Evolutionary conservation across 2,797 vertebrate genomes (phyloP).

Genomic region (Pantherophis alleghaniensis): DNA sequence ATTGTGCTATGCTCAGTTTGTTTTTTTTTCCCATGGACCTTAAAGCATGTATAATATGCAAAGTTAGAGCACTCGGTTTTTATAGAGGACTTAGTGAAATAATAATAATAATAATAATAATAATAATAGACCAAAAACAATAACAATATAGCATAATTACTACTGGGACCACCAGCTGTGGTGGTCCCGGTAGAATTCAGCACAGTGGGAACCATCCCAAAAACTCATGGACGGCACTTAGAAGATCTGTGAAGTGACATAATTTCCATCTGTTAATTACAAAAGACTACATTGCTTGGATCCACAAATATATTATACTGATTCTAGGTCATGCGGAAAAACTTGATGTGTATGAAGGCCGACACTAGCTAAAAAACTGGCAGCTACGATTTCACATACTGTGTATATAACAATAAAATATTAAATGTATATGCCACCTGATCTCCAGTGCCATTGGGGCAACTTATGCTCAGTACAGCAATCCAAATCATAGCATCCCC

Average conservation of each 20-base stretch:
- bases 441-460: background rate
- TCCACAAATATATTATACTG: background rate
- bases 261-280: background rate
- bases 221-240: background rate
- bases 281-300: background rate
- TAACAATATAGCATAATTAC: background rate
- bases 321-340: background rate
- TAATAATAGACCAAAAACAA: background rate
- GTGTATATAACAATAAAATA: background rate
- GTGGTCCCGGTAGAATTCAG: background rate
- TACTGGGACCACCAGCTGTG: background rate
- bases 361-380: background rate
- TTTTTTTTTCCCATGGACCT: background rate
- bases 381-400: background rate
- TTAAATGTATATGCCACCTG: background rate
- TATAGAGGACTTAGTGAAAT: background rate
- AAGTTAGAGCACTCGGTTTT: background rate
- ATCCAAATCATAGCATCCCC: background rate
- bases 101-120: background rate
- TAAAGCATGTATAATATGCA: background rate
- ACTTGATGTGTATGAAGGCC: background rate
- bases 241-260: background rate
- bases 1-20: background rate
- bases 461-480: background rate
- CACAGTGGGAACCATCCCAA: background rate